Evolutionary conservation across 2,797 vertebrate species (phyloP).

Genomic region (Syngnathus acus): DNA sequence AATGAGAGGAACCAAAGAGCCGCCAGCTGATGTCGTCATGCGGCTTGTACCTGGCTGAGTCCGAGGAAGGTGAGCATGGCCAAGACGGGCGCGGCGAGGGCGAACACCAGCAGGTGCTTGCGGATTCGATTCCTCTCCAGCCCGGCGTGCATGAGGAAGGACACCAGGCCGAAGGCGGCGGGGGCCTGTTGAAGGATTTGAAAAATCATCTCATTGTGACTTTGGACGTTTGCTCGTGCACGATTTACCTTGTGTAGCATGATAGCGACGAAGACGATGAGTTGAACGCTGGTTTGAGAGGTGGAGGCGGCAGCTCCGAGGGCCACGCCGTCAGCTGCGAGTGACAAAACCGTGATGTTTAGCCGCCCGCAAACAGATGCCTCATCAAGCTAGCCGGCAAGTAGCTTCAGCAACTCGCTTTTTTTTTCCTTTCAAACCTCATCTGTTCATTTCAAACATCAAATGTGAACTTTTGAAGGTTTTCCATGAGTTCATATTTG

Average conservation of each 20-base stretch:
- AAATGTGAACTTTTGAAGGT: no score
- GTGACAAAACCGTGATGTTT: not conserved
- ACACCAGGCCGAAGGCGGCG: slow-evolving; percentile 94
- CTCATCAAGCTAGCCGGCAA: no score
- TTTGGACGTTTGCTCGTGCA: not conserved
- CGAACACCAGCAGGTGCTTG: slow-evolving; percentile 93
- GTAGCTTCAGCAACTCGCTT: no score
- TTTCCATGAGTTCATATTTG: no score
- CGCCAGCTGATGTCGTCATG: not conserved
- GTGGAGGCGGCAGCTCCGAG: slow-evolving; percentile 95
- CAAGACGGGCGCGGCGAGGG: slow-evolving; percentile 87
- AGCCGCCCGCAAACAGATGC: no score
- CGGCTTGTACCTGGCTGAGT: slow-evolving; percentile 80
- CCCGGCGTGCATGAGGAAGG: slow-evolving; percentile 96
- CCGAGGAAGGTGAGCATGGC: slow-evolving; percentile 93
- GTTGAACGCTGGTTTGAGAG: slow-evolving; percentile 94
- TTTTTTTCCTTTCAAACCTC: no score
- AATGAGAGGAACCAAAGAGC: not conserved
- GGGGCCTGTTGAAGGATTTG: slow-evolving; percentile 75
- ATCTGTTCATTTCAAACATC: no score
- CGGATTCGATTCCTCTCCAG: slow-evolving; percentile 96
- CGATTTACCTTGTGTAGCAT: slow-evolving; percentile 94
- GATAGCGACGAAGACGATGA: slow-evolving; percentile 98
- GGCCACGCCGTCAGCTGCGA: slow-evolving; percentile 90
- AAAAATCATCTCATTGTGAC: no score